Conservation (phyloP, 1,140 invertebrate genomes). For the Drosophila arawakana region DNA sequence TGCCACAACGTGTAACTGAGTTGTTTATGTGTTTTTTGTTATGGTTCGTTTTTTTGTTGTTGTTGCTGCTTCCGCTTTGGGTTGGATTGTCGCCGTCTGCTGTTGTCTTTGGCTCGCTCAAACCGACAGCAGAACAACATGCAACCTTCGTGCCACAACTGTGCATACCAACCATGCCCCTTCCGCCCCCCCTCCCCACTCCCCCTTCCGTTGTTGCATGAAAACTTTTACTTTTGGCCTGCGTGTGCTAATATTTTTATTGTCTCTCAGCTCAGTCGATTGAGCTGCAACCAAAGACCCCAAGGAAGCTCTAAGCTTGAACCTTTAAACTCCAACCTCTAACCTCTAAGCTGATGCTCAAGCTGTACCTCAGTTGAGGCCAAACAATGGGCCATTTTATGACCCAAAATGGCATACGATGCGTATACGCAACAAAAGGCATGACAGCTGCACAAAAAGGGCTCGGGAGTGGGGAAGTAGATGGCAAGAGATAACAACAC, state of each 20-base stretch:
- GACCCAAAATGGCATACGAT: slow-evolving; percentile 52
- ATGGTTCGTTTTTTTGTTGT: slow-evolving; percentile 43
- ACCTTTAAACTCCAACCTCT: neutral
- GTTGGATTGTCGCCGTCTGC: slow-evolving; percentile 35
- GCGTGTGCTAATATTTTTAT: slow-evolving; percentile 74
- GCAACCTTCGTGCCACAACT: neutral
- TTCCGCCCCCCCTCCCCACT: neutral
- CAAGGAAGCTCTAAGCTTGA: neutral
- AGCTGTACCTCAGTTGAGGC: slow-evolving; percentile 1
- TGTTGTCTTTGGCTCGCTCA: slow-evolving; percentile 26
- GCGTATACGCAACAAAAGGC: slow-evolving; percentile 48
- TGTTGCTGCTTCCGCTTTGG: slow-evolving; percentile 16
- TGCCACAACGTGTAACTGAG: slow-evolving; percentile 72
- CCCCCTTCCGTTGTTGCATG: neutral
- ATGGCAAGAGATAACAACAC: neutral
- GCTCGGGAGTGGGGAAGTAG: neutral
- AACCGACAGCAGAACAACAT: slow-evolving; percentile 25
- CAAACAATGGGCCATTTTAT: slow-evolving; percentile 66
- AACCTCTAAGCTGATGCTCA: neutral
- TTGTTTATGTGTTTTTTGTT: slow-evolving; percentile 71
- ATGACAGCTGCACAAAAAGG: slow-evolving; percentile 11
- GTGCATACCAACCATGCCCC: too few species aligned
- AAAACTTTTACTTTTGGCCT: slow-evolving; percentile 57
- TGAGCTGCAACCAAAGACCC: slow-evolving; percentile 10
- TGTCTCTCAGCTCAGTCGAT: slow-evolving; percentile 34